Evolutionary conservation across 2,797 vertebrate species (phyloP).

Genomic region (Enteromius treurensis): DNA sequence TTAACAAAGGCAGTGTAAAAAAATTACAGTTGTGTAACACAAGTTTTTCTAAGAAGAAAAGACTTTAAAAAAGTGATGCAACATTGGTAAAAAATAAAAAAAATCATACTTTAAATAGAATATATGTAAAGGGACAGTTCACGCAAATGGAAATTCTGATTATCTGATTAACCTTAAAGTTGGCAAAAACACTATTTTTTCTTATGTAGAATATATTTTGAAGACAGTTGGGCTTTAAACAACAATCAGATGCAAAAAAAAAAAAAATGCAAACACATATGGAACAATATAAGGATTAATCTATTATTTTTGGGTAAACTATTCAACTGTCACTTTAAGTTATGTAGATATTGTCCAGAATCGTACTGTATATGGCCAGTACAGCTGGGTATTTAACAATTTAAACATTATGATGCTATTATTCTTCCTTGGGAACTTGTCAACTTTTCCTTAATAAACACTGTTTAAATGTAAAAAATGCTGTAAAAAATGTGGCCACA

Average conservation of each 20-base stretch:
- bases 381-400: not conserved
- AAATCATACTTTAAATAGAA: not conserved
- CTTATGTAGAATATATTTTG: not conserved
- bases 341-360: not conserved
- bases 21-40: conserved; percentile 1
- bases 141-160: not conserved
- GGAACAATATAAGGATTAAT: not conserved
- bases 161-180: not conserved
- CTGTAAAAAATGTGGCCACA: conserved; percentile 26
- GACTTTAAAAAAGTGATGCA: not conserved
- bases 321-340: not conserved
- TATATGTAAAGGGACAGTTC: not conserved
- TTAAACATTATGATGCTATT: not conserved
- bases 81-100: not conserved
- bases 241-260: not conserved
- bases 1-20: conserved; percentile 14
- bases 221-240: not conserved
- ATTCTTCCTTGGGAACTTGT: not conserved
- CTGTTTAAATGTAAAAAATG: no score
- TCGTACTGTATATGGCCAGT: not conserved
- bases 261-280: not conserved
- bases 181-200: not conserved
- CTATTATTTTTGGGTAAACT: not conserved
- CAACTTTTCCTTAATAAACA: conserved; percentile 25
- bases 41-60: conserved; percentile 3